phyloP scores from a whole-genome alignment of 2,797 vertebrate genomes.

The Nannoperca australis region DNA sequence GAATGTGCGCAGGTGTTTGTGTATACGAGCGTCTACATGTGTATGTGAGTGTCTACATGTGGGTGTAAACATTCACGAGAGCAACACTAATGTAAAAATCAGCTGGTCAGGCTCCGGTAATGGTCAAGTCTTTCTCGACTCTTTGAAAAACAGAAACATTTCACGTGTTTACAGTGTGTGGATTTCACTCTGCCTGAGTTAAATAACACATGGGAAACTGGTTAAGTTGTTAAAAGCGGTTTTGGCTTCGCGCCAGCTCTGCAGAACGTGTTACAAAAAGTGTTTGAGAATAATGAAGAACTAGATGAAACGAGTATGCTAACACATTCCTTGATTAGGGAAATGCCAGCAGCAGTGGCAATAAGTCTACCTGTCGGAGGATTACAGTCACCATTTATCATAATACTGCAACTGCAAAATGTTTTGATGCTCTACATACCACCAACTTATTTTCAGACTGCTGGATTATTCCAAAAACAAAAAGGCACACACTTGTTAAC shows the following conservation, averaged over 20 bases:
- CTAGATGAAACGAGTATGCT: conserved; percentile 34
- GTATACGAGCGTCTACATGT: conserved; percentile 14
- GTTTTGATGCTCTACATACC: not conserved
- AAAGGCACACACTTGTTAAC: conserved; percentile 1
- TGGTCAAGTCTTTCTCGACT: conserved; percentile 28
- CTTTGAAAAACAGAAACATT: conserved; percentile 62
- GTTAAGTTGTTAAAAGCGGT: conserved; percentile 63
- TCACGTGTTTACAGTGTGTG: conserved; percentile 63
- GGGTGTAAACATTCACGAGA: conserved; percentile 49
- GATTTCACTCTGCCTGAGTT: conserved; percentile 50
- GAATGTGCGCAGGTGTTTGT: conserved; percentile 64
- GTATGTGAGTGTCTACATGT: conserved; percentile 24
- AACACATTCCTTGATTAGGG: conserved; percentile 41
- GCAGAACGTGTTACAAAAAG: conserved; percentile 39
- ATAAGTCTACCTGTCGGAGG: conserved; percentile 43
- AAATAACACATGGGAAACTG: conserved; percentile 66
- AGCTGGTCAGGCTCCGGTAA: conserved; percentile 59
- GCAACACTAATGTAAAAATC: conserved; percentile 72
- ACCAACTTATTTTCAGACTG: conserved; percentile 18
- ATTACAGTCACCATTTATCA: conserved; percentile 14
- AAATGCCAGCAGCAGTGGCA: conserved; percentile 39
- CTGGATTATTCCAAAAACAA: conserved; percentile 22
- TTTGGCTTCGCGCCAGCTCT: conserved; percentile 58
- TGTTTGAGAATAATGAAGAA: conserved; percentile 24
- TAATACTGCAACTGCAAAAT: conserved; percentile 42